Percentiles rank a stretch among this genome's conserved stretches.
These are phyloP conservation scores for Romanogobio albipinnatus DNA, from an alignment of 2,113 vertebrate genomes.

Conservation along the genomic window DNA sequence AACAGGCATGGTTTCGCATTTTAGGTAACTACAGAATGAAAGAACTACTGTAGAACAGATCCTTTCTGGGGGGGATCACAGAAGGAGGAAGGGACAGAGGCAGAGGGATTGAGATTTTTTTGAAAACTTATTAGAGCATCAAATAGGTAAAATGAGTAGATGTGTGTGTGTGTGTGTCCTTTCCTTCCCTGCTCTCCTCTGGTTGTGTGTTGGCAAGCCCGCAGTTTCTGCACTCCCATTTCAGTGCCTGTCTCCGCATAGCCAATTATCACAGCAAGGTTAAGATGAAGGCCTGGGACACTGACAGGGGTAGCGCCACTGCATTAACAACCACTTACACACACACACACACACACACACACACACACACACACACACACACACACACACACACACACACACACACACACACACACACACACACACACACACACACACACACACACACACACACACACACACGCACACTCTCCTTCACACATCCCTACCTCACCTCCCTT, in stretches of 20 bases:
- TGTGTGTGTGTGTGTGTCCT: constrained; percentile 18
- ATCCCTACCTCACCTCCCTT: constrained; percentile 22
- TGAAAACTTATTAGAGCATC: constrained; percentile 28
- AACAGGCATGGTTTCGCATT: constrained; percentile 25
- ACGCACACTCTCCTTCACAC: constrained; percentile 30
- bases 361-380: constrained; percentile 31
- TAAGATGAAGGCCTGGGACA: constrained; percentile 74
- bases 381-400: constrained; percentile 42
- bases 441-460: too few species aligned
- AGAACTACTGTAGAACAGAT: neutral
- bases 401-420: constrained; percentile 42
- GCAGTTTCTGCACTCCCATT: constrained; percentile 72
- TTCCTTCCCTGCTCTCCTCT: constrained; percentile 34
- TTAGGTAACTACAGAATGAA: neutral
- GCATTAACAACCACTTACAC: constrained; percentile 42
- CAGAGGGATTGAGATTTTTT: neutral
- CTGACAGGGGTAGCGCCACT: constrained; percentile 25
- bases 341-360: constrained; percentile 41
- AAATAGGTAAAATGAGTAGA: constrained; percentile 27
- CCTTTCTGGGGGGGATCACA: neutral
- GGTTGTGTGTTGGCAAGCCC: constrained; percentile 30
- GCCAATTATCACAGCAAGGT: constrained; percentile 84
- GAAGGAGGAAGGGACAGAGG: neutral
- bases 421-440: neutral
- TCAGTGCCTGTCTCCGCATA: constrained; percentile 79